These are phyloP conservation scores for Tipula confusa DNA, from an alignment of 2,888 invertebrate species.

Conservation along the genomic window DNA sequence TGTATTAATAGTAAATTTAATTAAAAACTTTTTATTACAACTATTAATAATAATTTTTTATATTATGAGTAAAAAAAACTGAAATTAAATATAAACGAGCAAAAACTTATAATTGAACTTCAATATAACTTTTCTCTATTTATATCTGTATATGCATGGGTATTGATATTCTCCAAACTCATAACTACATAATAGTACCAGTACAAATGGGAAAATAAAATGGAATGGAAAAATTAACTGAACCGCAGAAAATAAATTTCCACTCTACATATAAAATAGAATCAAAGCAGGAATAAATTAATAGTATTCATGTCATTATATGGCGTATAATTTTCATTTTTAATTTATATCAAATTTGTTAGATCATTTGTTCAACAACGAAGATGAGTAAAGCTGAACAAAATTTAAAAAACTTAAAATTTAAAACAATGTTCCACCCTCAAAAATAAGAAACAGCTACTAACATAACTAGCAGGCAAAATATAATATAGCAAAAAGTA, in stretches of 20 bases:
- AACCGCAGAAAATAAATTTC: neutral
- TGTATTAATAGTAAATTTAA: neutral
- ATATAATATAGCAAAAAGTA: neutral
- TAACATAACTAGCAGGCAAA: neutral
- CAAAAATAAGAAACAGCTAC: neutral
- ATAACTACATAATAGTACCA: neutral
- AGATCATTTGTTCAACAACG: neutral
- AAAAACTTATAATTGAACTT: neutral
- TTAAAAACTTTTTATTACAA: neutral
- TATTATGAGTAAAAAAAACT: neutral
- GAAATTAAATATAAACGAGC: neutral
- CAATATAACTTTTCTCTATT: neutral
- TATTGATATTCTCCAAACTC: neutral
- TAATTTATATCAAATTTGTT: neutral
- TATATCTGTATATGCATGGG: no score
- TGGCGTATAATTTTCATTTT: neutral
- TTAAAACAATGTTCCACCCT: neutral
- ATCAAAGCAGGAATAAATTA: neutral
- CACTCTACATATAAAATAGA: neutral
- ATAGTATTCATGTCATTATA: neutral
- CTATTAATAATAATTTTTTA: neutral
- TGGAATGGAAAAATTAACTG: neutral
- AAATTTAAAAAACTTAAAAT: neutral
- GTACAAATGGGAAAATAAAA: neutral
- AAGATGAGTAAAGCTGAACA: neutral